Evolutionary conservation across 2,113 vertebrate genomes (phyloP).

Genomic region (Otis tarda): DNA sequence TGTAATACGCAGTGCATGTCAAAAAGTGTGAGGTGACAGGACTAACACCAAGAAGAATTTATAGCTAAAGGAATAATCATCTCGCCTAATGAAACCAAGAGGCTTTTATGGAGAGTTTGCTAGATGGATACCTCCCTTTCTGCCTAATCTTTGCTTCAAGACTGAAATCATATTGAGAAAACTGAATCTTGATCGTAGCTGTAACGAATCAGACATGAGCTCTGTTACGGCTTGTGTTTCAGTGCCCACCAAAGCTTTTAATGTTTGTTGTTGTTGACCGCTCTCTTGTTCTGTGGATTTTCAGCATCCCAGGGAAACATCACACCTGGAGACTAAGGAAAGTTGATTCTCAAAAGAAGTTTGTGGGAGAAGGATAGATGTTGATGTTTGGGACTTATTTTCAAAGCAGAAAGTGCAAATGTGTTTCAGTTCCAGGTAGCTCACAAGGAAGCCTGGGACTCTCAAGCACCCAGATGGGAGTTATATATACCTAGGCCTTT

Average conservation of each 20-base stretch:
- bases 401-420: neutral
- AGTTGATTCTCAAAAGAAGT: neutral
- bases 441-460: neutral
- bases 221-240: neutral
- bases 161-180: neutral
- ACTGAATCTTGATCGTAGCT: neutral
- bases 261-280: neutral
- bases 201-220: neutral
- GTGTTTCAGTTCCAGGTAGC: neutral
- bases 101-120: neutral
- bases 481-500: neutral
- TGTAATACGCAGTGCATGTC: neutral
- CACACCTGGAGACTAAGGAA: neutral
- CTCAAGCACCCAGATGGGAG: neutral
- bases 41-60: neutral
- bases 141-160: neutral
- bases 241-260: neutral
- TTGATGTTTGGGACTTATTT: neutral
- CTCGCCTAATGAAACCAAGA: neutral
- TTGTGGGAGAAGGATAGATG: neutral
- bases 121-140: neutral
- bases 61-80: neutral
- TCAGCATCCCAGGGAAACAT: neutral
- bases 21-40: neutral
- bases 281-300: neutral